Evolutionary conservation across 2,797 vertebrate species (phyloP), one percentile per base, ranked within the genome.

Genomic region (Mastacembelus armatus): DNA sequence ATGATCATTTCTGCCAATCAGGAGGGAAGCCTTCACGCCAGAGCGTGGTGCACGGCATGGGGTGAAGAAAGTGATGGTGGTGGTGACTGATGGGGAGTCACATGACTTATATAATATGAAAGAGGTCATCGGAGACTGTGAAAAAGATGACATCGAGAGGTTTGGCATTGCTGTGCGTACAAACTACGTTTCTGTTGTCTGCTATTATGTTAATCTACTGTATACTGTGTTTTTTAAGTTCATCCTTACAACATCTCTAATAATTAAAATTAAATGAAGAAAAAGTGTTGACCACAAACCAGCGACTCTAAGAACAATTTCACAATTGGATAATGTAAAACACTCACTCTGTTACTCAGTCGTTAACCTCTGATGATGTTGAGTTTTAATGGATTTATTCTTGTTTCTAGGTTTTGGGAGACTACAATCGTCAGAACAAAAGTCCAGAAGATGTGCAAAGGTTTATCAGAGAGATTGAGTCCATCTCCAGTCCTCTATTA

Each of bases 61-160:
- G 24, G 95, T 95, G 27, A 97, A 98, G 69, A 99, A 98, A 84
- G 95, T 99, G 63, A 99, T 99, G 98, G 95, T 99, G 71, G 96
- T 97, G 57, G 95, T 99, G 83, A 99, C 98, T 1, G 98, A 99
- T 16, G 98, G 98, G 30, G 97, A 99, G 88, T 98, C 98, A 29
- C 97, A 99, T 26, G 98, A 99, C 86, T 93, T 84, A 69, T 65
- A 95, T 61, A 83, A 70, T 15, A 88, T 96, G 14, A 11, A 89
- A 1, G 2, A 64, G 1, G 95, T 96, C 81, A 96, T 97, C 19
- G 1, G 78, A 6, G 74, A 92, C 1, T 98, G 96, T 55, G 90
- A 97, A 8, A 4, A 90, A 0, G 95, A 98, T 59, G 87, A 75
- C 64, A 97, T 99, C 70, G 95, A 98, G 88, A 94, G 96, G 71